phyloP scores from a whole-genome alignment of 2,113 vertebrate species.

The Chloebia gouldiae region DNA sequence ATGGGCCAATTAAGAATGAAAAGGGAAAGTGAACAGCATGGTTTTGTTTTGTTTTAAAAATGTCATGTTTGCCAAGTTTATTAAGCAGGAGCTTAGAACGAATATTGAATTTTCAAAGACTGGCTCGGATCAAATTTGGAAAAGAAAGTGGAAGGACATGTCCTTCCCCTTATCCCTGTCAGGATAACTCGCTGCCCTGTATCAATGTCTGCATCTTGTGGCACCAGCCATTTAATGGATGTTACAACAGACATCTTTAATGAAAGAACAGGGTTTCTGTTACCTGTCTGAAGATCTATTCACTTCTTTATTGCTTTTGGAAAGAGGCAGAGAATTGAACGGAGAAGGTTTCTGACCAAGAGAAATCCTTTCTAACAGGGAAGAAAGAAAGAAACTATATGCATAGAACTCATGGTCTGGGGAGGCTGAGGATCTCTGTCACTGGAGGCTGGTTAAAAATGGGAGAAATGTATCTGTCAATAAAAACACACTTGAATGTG shows the following conservation, averaged over 20 bases:
- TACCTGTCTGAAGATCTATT: background rate
- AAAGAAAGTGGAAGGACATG: background rate
- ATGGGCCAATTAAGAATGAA: constrained; percentile 69
- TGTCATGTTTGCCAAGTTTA: constrained; percentile 57
- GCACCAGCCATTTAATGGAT: background rate
- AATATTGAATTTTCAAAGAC: constrained; percentile 39
- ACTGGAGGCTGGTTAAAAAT: background rate
- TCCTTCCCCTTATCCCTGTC: background rate
- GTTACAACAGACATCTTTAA: background rate
- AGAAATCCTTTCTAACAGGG: background rate
- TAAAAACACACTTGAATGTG: background rate
- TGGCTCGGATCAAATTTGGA: background rate
- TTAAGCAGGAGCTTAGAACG: constrained; percentile 2
- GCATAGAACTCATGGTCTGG: background rate
- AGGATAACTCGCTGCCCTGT: background rate
- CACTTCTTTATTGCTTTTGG: background rate
- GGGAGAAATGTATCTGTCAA: background rate
- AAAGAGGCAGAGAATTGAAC: constrained; percentile 6
- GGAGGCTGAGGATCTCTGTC: background rate
- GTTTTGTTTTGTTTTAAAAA: constrained; percentile 64
- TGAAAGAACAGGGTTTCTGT: background rate
- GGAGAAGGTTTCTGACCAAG: background rate
- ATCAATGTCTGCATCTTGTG: background rate
- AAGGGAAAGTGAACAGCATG: constrained; percentile 63
- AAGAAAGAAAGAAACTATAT: background rate